Evolutionary conservation across 2,113 vertebrate genomes (phyloP), one percentile per base, ranked within the genome.

Genomic region (Apeltes quadracus): DNA sequence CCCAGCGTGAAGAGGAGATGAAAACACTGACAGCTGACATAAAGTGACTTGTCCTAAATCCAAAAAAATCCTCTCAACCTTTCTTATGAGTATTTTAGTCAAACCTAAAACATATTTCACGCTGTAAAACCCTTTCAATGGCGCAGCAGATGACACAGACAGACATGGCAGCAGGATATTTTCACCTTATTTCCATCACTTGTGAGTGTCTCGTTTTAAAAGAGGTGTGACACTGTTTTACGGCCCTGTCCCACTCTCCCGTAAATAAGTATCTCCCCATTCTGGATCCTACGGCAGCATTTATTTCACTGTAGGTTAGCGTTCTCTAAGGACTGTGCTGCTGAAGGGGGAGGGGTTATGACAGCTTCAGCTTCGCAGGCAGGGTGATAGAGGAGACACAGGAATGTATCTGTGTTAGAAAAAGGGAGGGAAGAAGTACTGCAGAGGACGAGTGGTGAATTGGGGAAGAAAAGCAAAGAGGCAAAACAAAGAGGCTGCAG

Each of bases 251-350:
- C 7, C 41, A 23, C 48, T 71, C 39, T 27, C 29, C 29, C 20
- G 36, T 67, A 36, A 70, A 46, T 72, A 70, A 61, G 13, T 57
- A 66, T n/a, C 46, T 76, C 76, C 46, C 65, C 23, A 22, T 63
- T 63, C 67, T 66, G 78, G 50, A 71, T 39, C 55, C 32, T 11
- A 34, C 39, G 56, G 46, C 50, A 66, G 72, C 82, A 72, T 54
- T 63, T 50, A 44, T 14, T 13, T 56, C 41, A 59, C 61, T 64
- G 54, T 57, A 81, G 64, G 74, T 71, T 77, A 68, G 78, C 67
- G 46, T 55, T 79, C 80, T 88, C 71, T 25, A 18, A 88, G 57
- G 74, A 72, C 67, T 34, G 78, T 81, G 76, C 68, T 86, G 85
- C 72, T 87, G 76, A 78, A 78, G 69, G 65, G 72, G 32, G 32